Conservation (phyloP, 2,113 vertebrate species). For the Actenoides lindsayi region DNA sequence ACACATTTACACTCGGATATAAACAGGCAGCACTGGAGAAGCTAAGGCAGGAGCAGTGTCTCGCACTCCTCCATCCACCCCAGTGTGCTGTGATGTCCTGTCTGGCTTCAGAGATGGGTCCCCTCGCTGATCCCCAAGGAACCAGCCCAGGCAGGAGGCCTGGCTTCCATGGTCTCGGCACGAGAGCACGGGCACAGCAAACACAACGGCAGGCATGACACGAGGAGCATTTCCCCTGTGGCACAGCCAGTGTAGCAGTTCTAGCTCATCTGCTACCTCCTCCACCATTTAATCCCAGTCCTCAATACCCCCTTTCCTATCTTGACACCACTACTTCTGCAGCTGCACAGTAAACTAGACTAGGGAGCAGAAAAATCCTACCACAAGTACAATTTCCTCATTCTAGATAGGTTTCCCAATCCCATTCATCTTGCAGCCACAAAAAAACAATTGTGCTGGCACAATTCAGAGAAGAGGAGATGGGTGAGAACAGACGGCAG, state of each 20-base stretch:
- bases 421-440: slow-evolving; percentile 20
- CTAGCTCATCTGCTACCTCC: neutral
- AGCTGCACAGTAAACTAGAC: neutral
- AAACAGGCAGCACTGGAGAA: neutral
- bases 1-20: neutral
- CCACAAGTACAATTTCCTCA: neutral
- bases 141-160: neutral
- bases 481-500: neutral
- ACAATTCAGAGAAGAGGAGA: neutral
- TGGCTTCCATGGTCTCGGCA: fast-evolving
- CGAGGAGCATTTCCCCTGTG: fast-evolving
- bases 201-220: fast-evolving
- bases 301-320: neutral
- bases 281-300: neutral
- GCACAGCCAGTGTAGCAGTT: neutral
- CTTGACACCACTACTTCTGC: neutral
- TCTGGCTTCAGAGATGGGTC: neutral
- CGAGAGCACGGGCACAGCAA: neutral
- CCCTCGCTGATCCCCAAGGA: neutral
- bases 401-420: slow-evolving; percentile 14
- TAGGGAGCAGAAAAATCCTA: neutral
- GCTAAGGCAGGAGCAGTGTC: neutral
- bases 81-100: fast-evolving
- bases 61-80: neutral
- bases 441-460: slow-evolving; percentile 21